Percentiles rank a stretch among this genome's conserved stretches.
Evolutionary conservation across 2,113 vertebrate genomes (phyloP).

Genomic region (Serinus canaria): DNA sequence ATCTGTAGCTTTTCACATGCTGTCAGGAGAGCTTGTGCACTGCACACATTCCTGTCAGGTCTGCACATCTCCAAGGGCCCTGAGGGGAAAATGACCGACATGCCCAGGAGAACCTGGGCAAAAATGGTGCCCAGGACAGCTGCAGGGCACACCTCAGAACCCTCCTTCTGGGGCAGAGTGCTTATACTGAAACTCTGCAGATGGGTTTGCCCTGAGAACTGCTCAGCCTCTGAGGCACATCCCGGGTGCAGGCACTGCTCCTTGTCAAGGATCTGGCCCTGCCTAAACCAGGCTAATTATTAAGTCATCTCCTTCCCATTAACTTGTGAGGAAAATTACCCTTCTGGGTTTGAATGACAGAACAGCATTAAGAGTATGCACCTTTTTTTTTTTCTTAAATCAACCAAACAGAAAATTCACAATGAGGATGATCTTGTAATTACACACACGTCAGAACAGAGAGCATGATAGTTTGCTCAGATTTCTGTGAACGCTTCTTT

Average conservation of each 20-base stretch:
- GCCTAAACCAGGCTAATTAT: background rate
- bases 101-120: background rate
- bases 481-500: background rate
- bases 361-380: background rate
- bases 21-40: background rate
- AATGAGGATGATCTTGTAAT: conserved; percentile 54
- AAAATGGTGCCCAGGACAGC: background rate
- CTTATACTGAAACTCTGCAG: accelerated
- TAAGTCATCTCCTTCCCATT: background rate
- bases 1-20: background rate
- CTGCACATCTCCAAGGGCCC: background rate
- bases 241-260: background rate
- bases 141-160: background rate
- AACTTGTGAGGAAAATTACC: conserved; percentile 17
- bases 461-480: background rate
- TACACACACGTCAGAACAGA: conserved; percentile 8
- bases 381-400: conserved; percentile 26
- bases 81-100: background rate
- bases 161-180: background rate
- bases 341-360: conserved; percentile 27
- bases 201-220: background rate
- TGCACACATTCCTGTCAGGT: background rate
- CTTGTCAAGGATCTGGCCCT: background rate
- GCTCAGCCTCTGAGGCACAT: background rate
- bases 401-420: conserved; percentile 26